Evolutionary conservation across 1,140 invertebrate genomes (phyloP).

Genomic region (Dolichoris vasculosae): DNA sequence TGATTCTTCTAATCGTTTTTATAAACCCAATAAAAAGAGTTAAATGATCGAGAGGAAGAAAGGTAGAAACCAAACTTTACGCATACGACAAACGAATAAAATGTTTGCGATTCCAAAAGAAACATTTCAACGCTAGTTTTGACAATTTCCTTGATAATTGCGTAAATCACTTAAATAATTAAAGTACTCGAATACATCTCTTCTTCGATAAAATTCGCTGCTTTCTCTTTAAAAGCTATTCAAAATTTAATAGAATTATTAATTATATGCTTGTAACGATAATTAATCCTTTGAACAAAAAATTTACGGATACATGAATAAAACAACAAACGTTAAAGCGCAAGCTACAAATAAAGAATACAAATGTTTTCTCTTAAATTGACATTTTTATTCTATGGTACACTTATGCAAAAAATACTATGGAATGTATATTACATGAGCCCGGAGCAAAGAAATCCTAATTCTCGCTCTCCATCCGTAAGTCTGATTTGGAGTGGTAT

Average conservation of each 20-base stretch:
- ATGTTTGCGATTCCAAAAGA: background rate
- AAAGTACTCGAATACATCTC: background rate
- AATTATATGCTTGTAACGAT: background rate
- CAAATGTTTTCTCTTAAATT: conserved; percentile 4
- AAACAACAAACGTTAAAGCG: background rate
- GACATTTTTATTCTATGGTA: background rate
- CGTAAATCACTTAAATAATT: background rate
- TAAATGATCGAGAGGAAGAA: background rate
- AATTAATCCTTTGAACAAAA: background rate
- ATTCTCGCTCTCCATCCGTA: conserved; percentile 26
- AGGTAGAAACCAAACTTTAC: background rate
- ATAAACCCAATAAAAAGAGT: background rate
- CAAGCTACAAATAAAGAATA: background rate
- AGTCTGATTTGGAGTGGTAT: conserved; percentile 25
- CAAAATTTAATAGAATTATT: background rate
- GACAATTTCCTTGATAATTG: background rate
- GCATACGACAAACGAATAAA: background rate
- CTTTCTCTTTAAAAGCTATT: background rate
- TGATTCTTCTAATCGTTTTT: background rate
- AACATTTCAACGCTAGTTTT: background rate
- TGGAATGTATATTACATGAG: background rate
- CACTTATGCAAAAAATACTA: background rate
- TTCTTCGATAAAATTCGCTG: background rate
- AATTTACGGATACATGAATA: background rate
- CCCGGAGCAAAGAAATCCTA: conserved; percentile 20